These are phyloP conservation scores for Corapipo altera DNA, from an alignment of 2,113 vertebrate species.

Conservation along the genomic window DNA sequence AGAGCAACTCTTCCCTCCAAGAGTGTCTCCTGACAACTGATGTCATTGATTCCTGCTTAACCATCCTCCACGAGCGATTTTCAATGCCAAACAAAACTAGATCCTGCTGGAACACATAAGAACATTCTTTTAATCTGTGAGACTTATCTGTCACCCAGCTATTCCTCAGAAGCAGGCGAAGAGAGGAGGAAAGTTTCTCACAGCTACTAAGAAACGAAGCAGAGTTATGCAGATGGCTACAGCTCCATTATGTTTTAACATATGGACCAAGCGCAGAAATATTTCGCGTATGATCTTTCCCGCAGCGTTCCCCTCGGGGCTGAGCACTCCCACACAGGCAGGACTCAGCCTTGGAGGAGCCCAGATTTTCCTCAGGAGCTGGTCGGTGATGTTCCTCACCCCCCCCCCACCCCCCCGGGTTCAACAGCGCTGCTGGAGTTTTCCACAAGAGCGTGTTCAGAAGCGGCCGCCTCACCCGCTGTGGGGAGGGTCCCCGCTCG, in stretches of 20 bases:
- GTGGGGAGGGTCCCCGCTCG: background rate
- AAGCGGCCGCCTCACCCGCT: rapidly evolving
- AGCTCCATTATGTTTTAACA: background rate
- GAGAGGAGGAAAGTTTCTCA: background rate
- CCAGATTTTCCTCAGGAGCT: background rate
- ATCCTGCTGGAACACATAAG: background rate
- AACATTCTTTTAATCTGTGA: background rate
- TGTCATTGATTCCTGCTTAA: background rate
- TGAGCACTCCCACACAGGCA: background rate
- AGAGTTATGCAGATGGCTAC: background rate
- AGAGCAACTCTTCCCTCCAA: background rate
- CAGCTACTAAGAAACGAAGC: background rate
- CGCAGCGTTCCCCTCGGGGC: background rate
- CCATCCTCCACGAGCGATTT: background rate
- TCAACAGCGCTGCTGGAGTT: background rate
- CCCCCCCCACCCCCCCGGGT: no score
- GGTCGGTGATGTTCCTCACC: background rate
- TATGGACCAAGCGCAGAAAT: background rate
- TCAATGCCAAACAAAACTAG: constrained; percentile 5
- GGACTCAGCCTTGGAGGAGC: background rate
- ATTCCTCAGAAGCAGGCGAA: background rate
- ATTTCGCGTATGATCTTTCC: rapidly evolving
- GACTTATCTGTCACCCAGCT: background rate
- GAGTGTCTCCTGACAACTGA: background rate
- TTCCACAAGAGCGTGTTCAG: rapidly evolving